phyloP scores from a whole-genome alignment of 2,888 invertebrate species.

The Cheilosia grossa region DNA sequence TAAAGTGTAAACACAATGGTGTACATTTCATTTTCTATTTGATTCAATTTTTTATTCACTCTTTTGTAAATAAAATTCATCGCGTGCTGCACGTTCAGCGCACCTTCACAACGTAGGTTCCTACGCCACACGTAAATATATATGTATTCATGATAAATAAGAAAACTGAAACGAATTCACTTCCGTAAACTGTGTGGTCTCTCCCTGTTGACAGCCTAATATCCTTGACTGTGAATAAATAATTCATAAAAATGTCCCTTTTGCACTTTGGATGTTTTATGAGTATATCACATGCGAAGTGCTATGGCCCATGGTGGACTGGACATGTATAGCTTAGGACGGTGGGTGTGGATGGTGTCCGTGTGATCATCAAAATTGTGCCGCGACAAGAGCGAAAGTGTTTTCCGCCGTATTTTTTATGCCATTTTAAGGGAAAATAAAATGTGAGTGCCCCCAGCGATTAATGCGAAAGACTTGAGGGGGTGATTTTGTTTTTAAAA shows the following conservation, averaged over 20 bases:
- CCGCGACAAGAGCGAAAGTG: conserved; percentile 21
- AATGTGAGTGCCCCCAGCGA: not conserved
- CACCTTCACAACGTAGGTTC: conserved; percentile 10
- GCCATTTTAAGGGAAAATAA: not conserved
- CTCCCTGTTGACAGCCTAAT: conserved; percentile 65
- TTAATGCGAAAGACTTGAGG: not conserved
- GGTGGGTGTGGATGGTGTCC: not conserved
- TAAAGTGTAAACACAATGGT: conserved; percentile 32
- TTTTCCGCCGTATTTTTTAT: not conserved
- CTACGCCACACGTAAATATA: not conserved
- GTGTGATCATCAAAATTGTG: conserved; percentile 3
- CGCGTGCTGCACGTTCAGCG: conserved; percentile 44
- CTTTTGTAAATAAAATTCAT: conserved; percentile 25
- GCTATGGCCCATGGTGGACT: not conserved
- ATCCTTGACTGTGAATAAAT: conserved; percentile 68
- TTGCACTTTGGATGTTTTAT: conserved; percentile 69
- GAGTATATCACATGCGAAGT: conserved; percentile 50
- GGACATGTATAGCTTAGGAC: not conserved
- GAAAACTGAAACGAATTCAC: conserved; percentile 52
- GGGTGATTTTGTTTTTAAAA: too few species aligned
- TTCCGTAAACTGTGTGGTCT: conserved; percentile 64
- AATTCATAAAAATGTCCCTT: conserved; percentile 65
- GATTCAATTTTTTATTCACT: not conserved
- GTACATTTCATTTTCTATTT: conserved; percentile 18
- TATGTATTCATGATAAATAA: conserved; percentile 47